phyloP scores from a whole-genome alignment of 2,888 invertebrate species.

The Hypomecis atomaria region DNA sequence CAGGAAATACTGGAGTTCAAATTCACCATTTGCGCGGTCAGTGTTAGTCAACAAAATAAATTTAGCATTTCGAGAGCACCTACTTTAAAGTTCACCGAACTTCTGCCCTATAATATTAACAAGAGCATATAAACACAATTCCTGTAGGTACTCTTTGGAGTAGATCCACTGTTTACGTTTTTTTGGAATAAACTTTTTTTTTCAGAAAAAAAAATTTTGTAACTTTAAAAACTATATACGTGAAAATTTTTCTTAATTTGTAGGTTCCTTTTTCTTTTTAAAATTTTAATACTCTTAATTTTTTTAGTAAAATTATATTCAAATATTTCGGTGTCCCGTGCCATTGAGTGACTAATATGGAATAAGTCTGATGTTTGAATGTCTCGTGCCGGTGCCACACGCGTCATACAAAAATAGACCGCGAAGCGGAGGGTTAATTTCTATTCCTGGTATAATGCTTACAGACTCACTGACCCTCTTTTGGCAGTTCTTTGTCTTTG shows the following conservation, averaged over 20 bases:
- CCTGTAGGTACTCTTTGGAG: neutral
- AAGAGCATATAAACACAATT: constrained; percentile 12
- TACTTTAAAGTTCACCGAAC: constrained; percentile 63
- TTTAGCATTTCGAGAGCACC: constrained; percentile 69
- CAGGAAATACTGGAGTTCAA: constrained; percentile 72
- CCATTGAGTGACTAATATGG: constrained; percentile 37
- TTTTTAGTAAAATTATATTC: neutral
- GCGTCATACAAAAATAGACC: constrained; percentile 69
- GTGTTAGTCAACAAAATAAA: constrained; percentile 78
- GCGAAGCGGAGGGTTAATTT: constrained; percentile 66
- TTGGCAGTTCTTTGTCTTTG: constrained; percentile 15
- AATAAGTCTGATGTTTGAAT: constrained; percentile 53
- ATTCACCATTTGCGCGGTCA: constrained; percentile 65
- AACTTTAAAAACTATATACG: neutral
- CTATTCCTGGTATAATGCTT: constrained; percentile 68
- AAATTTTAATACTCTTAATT: too few species aligned
- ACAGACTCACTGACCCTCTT: constrained; percentile 51
- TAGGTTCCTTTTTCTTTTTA: too few species aligned
- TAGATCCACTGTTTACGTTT: neutral
- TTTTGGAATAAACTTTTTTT: neutral
- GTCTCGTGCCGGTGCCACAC: constrained; percentile 59
- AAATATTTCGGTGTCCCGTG: neutral
- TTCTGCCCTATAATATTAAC: constrained; percentile 42
- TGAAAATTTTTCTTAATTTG: too few species aligned
- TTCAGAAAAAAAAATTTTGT: neutral